Percentiles rank a stretch among this genome's conserved stretches.
Conservation (phyloP, 1,140 invertebrate species). For the Phocides pigmalion region DNA sequence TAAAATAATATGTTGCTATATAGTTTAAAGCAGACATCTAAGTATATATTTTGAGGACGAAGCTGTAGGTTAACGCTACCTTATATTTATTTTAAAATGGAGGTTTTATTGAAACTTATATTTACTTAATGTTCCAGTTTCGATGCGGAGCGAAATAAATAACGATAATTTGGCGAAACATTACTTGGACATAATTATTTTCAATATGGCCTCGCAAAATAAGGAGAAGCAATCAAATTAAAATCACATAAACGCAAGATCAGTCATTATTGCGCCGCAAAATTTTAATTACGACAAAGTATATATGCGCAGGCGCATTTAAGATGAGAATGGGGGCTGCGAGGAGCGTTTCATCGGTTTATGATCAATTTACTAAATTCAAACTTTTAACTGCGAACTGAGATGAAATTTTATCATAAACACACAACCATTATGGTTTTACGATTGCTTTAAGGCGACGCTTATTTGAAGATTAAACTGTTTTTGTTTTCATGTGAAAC, state of each 20-base stretch:
- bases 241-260: conserved; percentile 35
- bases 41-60: no score
- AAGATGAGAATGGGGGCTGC: conserved; percentile 26
- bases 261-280: conserved; percentile 31
- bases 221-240: conserved; percentile 35
- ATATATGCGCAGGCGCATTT: conserved; percentile 21
- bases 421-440: conserved; percentile 48
- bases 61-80: no score
- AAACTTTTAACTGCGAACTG: conserved; percentile 40
- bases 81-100: no score
- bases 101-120: no score
- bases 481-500: no score
- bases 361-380: conserved; percentile 52
- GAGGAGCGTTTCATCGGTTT: conserved; percentile 42
- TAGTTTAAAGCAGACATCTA: no score
- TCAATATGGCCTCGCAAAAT: neutral
- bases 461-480: neutral
- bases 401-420: conserved; percentile 40
- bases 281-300: conserved; percentile 40
- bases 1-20: no score
- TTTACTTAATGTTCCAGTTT: neutral
- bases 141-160: neutral
- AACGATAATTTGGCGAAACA: neutral
- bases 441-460: conserved; percentile 43
- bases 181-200: neutral